These are phyloP conservation scores for Notiomystis cincta DNA, from an alignment of 2,113 vertebrate species.

Conservation along the genomic window DNA sequence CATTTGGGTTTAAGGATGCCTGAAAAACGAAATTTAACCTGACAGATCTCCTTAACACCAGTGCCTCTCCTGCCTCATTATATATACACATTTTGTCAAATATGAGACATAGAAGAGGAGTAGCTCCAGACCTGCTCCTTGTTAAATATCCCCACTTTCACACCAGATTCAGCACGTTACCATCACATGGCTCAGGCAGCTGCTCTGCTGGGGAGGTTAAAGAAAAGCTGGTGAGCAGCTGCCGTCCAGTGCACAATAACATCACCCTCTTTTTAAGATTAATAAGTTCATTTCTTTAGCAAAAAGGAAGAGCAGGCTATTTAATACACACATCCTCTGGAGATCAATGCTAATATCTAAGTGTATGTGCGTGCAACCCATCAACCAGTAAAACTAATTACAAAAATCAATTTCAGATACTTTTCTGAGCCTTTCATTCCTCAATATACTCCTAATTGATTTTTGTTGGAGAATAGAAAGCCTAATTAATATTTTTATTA, in stretches of 20 bases:
- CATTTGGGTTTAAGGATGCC: not conserved
- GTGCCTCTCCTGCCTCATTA: not conserved
- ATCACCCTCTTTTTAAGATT: conserved; percentile 21
- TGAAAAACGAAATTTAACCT: not conserved
- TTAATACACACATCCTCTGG: conserved; percentile 16
- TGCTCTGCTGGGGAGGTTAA: not conserved
- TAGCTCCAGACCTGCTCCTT: not conserved
- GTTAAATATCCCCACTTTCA: not conserved
- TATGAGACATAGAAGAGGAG: not conserved
- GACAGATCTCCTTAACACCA: not conserved
- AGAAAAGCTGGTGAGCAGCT: not conserved
- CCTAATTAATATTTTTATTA: conserved; percentile 52
- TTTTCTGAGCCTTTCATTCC: conserved; percentile 56
- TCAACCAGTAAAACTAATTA: conserved; percentile 62
- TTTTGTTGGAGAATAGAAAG: conserved; percentile 48
- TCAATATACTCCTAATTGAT: conserved; percentile 60
- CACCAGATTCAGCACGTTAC: not conserved
- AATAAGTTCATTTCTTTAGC: conserved; percentile 16
- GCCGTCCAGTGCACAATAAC: not conserved
- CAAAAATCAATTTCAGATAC: conserved; percentile 59
- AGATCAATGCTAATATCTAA: conserved; percentile 41
- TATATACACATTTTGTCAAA: not conserved
- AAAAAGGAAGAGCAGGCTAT: conserved; percentile 7
- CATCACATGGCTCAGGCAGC: not conserved
- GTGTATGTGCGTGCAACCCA: not conserved